phyloP scores from a whole-genome alignment of 2,888 invertebrate species.

The Diabrotica balteata region DNA sequence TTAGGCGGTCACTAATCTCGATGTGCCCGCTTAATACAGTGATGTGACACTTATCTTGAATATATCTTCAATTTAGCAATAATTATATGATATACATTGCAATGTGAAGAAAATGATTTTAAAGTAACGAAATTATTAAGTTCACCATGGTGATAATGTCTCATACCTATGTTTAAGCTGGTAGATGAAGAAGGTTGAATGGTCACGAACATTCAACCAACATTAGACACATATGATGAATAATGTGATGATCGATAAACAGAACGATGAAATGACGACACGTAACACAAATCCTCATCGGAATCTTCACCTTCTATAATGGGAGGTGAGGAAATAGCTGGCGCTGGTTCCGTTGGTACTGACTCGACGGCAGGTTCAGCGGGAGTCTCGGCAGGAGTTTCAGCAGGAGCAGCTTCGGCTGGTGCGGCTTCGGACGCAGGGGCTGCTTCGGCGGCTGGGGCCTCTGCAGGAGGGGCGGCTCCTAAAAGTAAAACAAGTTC shows the following conservation, averaged over 20 bases:
- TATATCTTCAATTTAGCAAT: too few relatives aligned
- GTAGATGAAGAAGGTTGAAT: too few relatives aligned
- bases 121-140: too few relatives aligned
- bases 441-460: conserved; percentile 52
- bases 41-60: too few relatives aligned
- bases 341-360: conserved; percentile 36
- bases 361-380: conserved; percentile 42
- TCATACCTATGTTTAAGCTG: too few relatives aligned
- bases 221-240: conserved; percentile 25
- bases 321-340: conserved; percentile 33
- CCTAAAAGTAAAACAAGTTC: conserved; percentile 14
- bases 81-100: too few relatives aligned
- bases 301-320: conserved; percentile 39
- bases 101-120: too few relatives aligned
- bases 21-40: too few relatives aligned
- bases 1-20: too few relatives aligned
- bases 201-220: conserved; percentile 7
- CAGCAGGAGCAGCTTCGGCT: conserved; percentile 38
- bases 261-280: conserved; percentile 31
- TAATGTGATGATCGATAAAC: conserved; percentile 33
- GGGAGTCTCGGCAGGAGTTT: conserved; percentile 44
- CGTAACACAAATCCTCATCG: conserved; percentile 19
- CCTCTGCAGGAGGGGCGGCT: conserved; percentile 51
- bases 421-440: conserved; percentile 39
- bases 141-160: too few relatives aligned